These are phyloP conservation scores for Leucopsar rothschildi DNA, from an alignment of 2,113 vertebrate genomes.

Conservation along the genomic window DNA sequence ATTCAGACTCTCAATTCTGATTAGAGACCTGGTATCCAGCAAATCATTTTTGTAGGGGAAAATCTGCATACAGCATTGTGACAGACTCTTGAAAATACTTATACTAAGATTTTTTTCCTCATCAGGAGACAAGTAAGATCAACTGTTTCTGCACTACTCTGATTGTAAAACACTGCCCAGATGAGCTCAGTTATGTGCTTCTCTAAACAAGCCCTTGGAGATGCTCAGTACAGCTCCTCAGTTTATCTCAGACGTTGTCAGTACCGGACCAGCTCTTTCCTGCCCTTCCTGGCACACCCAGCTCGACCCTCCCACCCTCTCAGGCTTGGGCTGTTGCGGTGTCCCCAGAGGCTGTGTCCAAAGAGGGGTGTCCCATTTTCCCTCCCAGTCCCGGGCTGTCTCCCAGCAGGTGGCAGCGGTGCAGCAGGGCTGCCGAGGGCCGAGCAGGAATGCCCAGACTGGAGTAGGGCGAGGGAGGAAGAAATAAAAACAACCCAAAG, in stretches of 20 bases:
- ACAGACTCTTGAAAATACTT: background rate
- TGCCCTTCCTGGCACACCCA: background rate
- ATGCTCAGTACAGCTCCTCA: background rate
- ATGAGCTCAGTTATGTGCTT: background rate
- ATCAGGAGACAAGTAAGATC: background rate
- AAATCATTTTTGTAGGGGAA: background rate
- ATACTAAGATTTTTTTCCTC: background rate
- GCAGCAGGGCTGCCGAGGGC: background rate
- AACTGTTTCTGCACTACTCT: background rate
- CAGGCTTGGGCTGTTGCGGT: background rate
- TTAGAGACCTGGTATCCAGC: background rate
- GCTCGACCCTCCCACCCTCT: rapidly evolving
- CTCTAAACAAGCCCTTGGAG: background rate
- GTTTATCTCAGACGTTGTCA: background rate
- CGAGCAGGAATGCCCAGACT: rapidly evolving
- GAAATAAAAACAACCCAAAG: background rate
- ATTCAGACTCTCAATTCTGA: background rate
- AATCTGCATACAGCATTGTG: background rate
- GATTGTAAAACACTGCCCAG: background rate
- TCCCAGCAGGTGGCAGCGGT: slow-evolving; percentile 24
- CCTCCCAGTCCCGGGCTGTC: background rate
- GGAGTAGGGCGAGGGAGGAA: background rate
- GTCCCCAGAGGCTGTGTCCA: background rate
- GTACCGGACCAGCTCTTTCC: background rate
- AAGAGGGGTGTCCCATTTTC: background rate